A percentile compares a stretch with the other conserved stretches of the same genome.
Conservation (phyloP, 2,113 vertebrate genomes). For the Nannobrachium achirus region DNA sequence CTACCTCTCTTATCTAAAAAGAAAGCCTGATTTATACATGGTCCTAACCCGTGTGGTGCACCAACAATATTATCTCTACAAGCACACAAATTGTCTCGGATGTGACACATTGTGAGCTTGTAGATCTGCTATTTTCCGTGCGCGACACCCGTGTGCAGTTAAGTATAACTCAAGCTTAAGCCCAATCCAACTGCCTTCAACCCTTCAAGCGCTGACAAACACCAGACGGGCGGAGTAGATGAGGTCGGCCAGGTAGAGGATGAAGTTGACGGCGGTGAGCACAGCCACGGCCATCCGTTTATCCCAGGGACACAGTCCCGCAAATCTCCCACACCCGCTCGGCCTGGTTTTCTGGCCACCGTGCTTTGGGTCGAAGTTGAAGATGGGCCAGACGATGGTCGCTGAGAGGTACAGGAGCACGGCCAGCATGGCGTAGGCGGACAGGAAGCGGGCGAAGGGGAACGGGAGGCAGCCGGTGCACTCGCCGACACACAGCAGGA, state of each 20-base stretch:
- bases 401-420: constrained; percentile 83
- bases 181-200: background rate
- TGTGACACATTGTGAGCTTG: no score
- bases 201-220: constrained; percentile 80
- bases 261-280: constrained; percentile 84
- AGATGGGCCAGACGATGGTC: constrained; percentile 89
- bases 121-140: no score
- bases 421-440: constrained; percentile 82
- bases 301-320: constrained; percentile 81
- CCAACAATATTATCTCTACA: no score
- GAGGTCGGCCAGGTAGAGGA: constrained; percentile 87
- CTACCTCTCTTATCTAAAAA: background rate
- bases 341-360: constrained; percentile 51
- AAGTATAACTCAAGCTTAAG: no score
- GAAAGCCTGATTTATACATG: no score
- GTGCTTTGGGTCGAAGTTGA: constrained; percentile 81
- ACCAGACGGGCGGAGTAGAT: constrained; percentile 86
- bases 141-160: no score
- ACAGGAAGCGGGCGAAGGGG: constrained; percentile 86
- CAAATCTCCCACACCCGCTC: fast-evolving
- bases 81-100: no score
- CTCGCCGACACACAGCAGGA: constrained; percentile 86
- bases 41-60: no score
- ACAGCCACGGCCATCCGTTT: constrained; percentile 81
- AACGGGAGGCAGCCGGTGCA: constrained; percentile 86